Evolutionary conservation across 92 coral and sea anemone genomes (phyloP).

Genomic region (Paramuricea clavata): DNA sequence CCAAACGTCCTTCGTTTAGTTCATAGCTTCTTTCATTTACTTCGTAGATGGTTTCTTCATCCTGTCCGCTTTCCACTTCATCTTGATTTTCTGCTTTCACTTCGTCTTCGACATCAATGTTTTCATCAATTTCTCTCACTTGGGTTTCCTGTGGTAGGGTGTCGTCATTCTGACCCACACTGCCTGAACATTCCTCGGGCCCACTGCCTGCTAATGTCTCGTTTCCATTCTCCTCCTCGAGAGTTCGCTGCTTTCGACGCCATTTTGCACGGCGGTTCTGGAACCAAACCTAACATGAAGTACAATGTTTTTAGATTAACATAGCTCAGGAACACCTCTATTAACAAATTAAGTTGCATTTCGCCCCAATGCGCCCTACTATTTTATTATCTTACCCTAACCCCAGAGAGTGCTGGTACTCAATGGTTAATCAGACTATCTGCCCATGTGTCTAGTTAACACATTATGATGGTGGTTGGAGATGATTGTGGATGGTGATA

Average conservation of each 20-base stretch:
- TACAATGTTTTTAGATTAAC: too few species aligned
- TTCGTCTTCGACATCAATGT: neutral
- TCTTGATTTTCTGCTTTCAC: neutral
- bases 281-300: conserved; percentile 87
- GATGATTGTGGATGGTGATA: too few species aligned
- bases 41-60: neutral
- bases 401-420: too few species aligned
- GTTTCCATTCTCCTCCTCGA: conserved; percentile 27
- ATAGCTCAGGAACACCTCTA: too few species aligned
- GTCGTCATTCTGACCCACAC: neutral
- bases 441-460: too few species aligned
- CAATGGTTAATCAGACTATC: too few species aligned
- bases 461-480: too few species aligned
- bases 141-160: neutral
- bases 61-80: neutral
- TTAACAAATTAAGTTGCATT: too few species aligned
- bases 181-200: conserved; percentile 29
- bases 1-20: neutral
- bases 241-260: conserved; percentile 79
- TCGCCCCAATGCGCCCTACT: too few species aligned
- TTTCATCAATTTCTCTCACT: conserved; percentile 7
- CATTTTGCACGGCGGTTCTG: conserved; percentile 94
- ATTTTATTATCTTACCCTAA: too few species aligned
- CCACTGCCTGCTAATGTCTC: neutral
- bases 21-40: neutral